Conservation (phyloP, 2,888 invertebrate species). For the Hirtodrosophila alboralis region DNA sequence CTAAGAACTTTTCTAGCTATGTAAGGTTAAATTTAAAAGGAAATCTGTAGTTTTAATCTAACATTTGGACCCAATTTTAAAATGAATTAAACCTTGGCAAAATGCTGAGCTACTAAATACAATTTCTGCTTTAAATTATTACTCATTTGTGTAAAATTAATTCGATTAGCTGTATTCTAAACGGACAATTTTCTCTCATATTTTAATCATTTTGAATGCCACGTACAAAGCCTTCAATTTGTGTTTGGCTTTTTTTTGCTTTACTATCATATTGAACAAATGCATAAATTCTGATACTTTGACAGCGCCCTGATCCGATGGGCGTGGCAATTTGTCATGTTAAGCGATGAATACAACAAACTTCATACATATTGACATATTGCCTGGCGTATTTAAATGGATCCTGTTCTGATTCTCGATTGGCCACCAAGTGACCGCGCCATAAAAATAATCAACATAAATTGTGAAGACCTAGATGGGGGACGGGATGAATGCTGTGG, state of each 20-base stretch:
- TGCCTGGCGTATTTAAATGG: conserved; percentile 62
- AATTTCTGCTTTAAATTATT: too few relatives aligned
- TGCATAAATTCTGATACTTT: conserved; percentile 66
- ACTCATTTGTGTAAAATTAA: too few relatives aligned
- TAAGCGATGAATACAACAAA: conserved; percentile 62
- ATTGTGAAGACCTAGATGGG: conserved; percentile 47
- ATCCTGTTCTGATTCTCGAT: conserved; percentile 65
- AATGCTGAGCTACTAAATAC: too few relatives aligned
- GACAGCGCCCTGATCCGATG: conserved; percentile 45
- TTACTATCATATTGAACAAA: not conserved
- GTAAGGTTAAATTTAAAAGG: too few relatives aligned
- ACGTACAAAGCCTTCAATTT: too few relatives aligned
- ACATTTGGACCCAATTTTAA: too few relatives aligned
- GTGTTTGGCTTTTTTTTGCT: conserved; percentile 8
- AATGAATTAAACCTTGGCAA: too few relatives aligned
- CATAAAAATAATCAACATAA: conserved; percentile 80
- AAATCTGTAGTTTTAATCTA: too few relatives aligned
- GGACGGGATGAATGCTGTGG: not conserved
- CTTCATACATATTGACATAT: conserved; percentile 67
- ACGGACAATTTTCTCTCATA: too few relatives aligned
- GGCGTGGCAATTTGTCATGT: conserved; percentile 74
- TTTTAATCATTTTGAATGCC: too few relatives aligned
- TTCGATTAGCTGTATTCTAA: too few relatives aligned
- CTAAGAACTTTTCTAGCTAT: too few relatives aligned
- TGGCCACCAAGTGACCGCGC: conserved; percentile 74